Evolutionary conservation across 2,888 invertebrate genomes (phyloP).

Genomic region (Adelognathus sp.): DNA sequence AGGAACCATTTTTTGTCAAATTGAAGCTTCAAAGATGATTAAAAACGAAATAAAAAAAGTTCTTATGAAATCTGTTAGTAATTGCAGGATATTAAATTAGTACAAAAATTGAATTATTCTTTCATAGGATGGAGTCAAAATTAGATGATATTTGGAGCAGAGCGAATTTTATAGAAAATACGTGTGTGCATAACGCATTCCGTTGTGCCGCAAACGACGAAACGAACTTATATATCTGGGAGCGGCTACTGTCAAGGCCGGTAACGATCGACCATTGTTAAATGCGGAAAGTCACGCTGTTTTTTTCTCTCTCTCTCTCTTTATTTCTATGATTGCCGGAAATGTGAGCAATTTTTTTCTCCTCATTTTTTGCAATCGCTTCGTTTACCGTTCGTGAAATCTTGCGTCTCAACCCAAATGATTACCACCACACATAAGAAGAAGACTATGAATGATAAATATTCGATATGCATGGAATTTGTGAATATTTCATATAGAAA

Average conservation of each 20-base stretch:
- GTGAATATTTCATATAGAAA: too few species aligned
- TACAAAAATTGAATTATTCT: too few species aligned
- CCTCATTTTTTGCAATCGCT: slow-evolving; percentile 10
- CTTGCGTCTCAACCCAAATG: too few species aligned
- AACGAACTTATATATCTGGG: slow-evolving; percentile 56
- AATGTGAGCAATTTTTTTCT: slow-evolving; percentile 46
- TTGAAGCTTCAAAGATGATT: background rate
- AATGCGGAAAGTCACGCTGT: slow-evolving; percentile 63
- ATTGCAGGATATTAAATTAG: too few species aligned
- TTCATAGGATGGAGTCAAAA: too few species aligned
- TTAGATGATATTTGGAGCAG: too few species aligned
- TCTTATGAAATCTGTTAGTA: too few species aligned
- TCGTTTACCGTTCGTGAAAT: background rate
- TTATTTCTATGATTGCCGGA: slow-evolving; percentile 61
- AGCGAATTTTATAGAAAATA: too few species aligned
- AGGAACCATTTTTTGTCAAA: slow-evolving; percentile 6
- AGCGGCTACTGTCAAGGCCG: slow-evolving; percentile 67
- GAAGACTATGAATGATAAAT: too few species aligned
- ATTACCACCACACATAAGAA: too few species aligned
- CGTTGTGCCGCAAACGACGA: slow-evolving; percentile 48
- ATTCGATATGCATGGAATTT: too few species aligned
- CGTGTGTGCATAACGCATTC: slow-evolving; percentile 33
- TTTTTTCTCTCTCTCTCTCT: slow-evolving; percentile 57
- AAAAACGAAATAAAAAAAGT: too few species aligned
- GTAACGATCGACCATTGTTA: slow-evolving; percentile 48